Evolutionary conservation across 1,140 invertebrate genomes (phyloP).

Genomic region (Physella acuta): DNA sequence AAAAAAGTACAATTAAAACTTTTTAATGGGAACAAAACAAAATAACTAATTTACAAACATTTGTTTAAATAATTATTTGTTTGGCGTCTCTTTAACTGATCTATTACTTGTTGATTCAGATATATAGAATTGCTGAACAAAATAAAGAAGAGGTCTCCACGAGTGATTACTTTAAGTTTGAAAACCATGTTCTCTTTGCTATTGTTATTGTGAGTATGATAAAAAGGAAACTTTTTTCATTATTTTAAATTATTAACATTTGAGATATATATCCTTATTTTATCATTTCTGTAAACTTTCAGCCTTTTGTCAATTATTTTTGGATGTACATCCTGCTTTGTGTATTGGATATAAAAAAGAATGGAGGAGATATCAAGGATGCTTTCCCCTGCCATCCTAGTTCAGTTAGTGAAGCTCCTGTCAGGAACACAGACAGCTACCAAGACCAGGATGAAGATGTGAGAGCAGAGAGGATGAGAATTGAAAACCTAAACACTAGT

Average conservation of each 20-base stretch:
- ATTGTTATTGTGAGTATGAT: conserved; percentile 36
- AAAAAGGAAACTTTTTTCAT: no score
- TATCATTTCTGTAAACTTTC: conserved; percentile 25
- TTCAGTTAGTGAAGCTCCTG: conserved; percentile 11
- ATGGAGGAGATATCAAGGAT: conserved; percentile 63
- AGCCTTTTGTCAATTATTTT: conserved; percentile 65
- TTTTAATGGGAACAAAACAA: no score
- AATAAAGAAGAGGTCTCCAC: background rate
- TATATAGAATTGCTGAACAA: conserved; percentile 9
- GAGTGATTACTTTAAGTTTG: conserved; percentile 36
- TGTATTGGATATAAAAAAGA: conserved; percentile 72
- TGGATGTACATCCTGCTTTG: conserved; percentile 69
- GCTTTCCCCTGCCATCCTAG: conserved; percentile 30
- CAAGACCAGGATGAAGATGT: conserved; percentile 73
- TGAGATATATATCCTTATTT: no score
- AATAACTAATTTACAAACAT: no score
- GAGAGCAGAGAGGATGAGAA: conserved; percentile 70
- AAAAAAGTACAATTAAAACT: no score
- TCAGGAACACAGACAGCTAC: conserved; percentile 34
- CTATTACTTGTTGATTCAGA: no score
- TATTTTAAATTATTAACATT: no score
- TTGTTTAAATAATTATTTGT: no score
- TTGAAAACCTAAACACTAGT: no score
- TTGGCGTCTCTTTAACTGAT: no score
- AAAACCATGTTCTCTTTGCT: conserved; percentile 31